Evolutionary conservation across 1,140 invertebrate species (phyloP), one percentile per base, ranked within the genome.

Genomic region (Coelopa frigida): DNA sequence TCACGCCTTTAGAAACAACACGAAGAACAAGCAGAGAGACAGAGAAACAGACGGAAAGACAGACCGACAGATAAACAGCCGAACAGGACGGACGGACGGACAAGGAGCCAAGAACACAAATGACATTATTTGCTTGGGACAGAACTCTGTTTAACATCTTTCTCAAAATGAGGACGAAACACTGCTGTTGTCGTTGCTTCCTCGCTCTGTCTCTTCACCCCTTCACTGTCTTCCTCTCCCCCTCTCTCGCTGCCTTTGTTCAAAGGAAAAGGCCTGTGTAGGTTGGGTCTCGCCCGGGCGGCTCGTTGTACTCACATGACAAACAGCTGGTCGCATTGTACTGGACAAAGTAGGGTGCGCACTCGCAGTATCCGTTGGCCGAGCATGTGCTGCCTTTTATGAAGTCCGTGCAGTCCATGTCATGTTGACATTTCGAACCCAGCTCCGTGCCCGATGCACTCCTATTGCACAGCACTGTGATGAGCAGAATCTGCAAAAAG

Each of bases 261-360:
- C n/a, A n/a, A n/a, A n/a, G n/a, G n/a, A n/a, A n/a, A n/a, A n/a
- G n/a, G n/a, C n/a, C n/a, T n/a, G 14, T 10, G 27, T 10, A 29
- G 14, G 27, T 29, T 29, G 27, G 27, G 14, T 29, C 27, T 8
- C 27, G 27, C 27, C 27, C 27, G 27, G 14, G 27, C 27, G n/a
- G 10, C 14, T 29, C 29, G n/a, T 29, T 50, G 35, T 55, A 78
- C 79, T 82, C 70, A 83, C 82, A 82, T 68, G 81, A 78, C 52
- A 84, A 67, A 71, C 82, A 84, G 26, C 66, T 70, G 17, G 78
- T 80, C 32, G 69, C 70, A 61, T 84, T 81, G 57, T 78, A 74
- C 54, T 72, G 72, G 3, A 81, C 81, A 59, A 74, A 82, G 58
- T 79, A 84, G 21, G 81, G 77, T 53, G 76, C 74, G 61, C 82